These are phyloP conservation scores for Lagopus leucura DNA, from an alignment of 2,113 vertebrate species.

Conservation along the genomic window DNA sequence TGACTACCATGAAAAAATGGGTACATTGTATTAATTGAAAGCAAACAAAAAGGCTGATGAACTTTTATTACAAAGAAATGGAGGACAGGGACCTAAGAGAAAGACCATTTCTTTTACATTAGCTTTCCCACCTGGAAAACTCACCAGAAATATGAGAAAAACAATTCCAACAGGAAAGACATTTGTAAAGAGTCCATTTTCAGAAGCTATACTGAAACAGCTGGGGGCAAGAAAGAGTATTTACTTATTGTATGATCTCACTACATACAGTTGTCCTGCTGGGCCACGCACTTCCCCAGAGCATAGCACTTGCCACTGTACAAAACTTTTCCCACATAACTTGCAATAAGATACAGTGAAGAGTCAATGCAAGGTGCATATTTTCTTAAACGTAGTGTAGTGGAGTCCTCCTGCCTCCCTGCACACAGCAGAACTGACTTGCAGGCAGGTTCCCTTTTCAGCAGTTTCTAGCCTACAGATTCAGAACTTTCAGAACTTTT, in stretches of 20 bases:
- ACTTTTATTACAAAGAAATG: fast-evolving
- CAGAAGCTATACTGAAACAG: not conserved
- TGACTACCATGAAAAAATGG: not conserved
- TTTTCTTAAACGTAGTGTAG: not conserved
- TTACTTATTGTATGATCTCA: not conserved
- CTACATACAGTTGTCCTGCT: not conserved
- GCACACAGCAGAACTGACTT: not conserved
- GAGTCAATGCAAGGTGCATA: not conserved
- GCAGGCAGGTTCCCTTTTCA: not conserved
- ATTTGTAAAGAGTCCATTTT: not conserved
- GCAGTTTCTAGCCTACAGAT: not conserved
- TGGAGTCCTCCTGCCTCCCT: not conserved
- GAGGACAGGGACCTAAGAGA: not conserved
- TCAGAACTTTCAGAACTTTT: not conserved
- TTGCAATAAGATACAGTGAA: not conserved
- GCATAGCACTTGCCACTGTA: fast-evolving
- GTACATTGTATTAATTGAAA: not conserved
- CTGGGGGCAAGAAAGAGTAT: fast-evolving
- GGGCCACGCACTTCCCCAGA: not conserved
- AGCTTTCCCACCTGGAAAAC: not conserved
- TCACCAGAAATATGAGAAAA: not conserved
- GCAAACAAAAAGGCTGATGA: not conserved
- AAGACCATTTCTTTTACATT: not conserved
- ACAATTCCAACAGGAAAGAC: not conserved
- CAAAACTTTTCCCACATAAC: not conserved